A percentile compares a stretch with the other conserved stretches of the same genome.
These are phyloP conservation scores for Daktulosphaira vitifoliae DNA, from an alignment of 1,140 invertebrate species.

Conservation along the genomic window DNA sequence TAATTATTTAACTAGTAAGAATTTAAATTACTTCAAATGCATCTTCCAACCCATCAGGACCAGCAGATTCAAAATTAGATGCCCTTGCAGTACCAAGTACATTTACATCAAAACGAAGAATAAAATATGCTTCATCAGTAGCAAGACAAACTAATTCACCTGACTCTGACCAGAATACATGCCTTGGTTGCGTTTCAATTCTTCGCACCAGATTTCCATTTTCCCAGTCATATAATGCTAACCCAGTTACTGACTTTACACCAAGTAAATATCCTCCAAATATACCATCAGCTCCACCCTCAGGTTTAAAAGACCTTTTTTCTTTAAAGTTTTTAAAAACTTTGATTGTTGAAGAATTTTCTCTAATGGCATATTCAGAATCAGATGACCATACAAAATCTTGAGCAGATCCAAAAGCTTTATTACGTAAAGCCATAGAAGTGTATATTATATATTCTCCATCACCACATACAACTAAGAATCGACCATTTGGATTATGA, in stretches of 20 bases:
- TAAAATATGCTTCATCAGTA: conserved; percentile 93
- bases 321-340: conserved; percentile 99
- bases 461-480: conserved; percentile 98
- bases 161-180: conserved; percentile 95
- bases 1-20: not conserved
- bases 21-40: conserved; percentile 75
- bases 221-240: conserved; percentile 98
- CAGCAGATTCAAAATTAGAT: conserved; percentile 43
- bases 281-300: conserved; percentile 93
- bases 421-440: conserved; percentile 96
- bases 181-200: conserved; percentile 90
- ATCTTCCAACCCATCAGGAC: conserved; percentile 93
- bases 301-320: conserved; percentile 87
- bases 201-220: conserved; percentile 79
- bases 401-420: conserved; percentile 94
- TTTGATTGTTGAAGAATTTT: conserved; percentile 81
- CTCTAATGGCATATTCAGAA: conserved; percentile 88
- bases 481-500: conserved; percentile 96
- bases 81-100: conserved; percentile 57
- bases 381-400: conserved; percentile 99
- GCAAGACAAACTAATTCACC: conserved; percentile 89
- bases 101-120: conserved; percentile 78
- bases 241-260: conserved; percentile 83
- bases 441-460: conserved; percentile 99
- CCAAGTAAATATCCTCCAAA: conserved; percentile 92